These are phyloP conservation scores for Parapsyche elsis DNA, from an alignment of 1,140 invertebrate species.

Conservation along the genomic window DNA sequence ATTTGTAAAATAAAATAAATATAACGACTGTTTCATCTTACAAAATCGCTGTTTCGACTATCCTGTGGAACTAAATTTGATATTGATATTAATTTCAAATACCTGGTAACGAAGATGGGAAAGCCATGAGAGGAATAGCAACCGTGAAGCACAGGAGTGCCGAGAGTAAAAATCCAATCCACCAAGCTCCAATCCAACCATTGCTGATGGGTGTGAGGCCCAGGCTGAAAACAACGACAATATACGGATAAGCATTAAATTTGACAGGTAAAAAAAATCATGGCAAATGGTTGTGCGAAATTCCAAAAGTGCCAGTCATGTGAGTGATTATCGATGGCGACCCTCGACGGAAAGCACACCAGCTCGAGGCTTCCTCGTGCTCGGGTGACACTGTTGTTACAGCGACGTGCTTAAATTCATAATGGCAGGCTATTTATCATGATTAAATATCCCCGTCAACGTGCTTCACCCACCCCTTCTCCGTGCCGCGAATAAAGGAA, in stretches of 20 bases:
- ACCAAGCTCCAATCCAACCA: conserved; percentile 89
- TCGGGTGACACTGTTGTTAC: neutral
- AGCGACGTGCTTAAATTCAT: conserved; percentile 34
- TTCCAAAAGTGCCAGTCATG: conserved; percentile 25
- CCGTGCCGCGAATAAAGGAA: neutral
- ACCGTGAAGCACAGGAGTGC: conserved; percentile 75
- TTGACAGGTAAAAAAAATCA: conserved; percentile 8
- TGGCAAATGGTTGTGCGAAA: neutral
- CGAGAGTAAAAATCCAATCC: conserved; percentile 82
- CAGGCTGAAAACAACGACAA: conserved; percentile 65
- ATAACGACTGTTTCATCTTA: neutral
- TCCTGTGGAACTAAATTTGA: conserved; percentile 23
- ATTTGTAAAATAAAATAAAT: no score
- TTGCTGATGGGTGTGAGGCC: conserved; percentile 78
- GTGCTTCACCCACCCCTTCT: neutral
- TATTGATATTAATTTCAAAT: neutral
- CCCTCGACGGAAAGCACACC: neutral
- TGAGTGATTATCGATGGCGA: conserved; percentile 23
- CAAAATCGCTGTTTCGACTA: neutral
- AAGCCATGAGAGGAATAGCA: conserved; percentile 77
- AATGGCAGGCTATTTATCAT: conserved; percentile 43
- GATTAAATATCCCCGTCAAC: conserved; percentile 47
- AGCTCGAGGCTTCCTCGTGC: neutral
- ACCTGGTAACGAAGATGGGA: conserved; percentile 78
- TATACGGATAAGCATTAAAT: neutral